Evolutionary conservation across 2,113 vertebrate genomes (phyloP).

Genomic region (Peromyscus polionotus): DNA sequence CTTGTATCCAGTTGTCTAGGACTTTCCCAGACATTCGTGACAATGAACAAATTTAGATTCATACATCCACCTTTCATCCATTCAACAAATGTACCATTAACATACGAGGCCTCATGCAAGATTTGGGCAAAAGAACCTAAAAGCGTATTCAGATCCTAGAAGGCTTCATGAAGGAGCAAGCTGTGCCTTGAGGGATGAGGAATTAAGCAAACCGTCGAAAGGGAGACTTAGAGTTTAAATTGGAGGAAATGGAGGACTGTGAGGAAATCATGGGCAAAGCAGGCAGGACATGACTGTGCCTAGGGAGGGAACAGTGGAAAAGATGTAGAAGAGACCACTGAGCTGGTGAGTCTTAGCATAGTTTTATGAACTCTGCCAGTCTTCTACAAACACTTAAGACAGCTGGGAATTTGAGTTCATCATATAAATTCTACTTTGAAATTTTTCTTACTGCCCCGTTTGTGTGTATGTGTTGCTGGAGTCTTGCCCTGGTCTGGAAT

Average conservation of each 20-base stretch:
- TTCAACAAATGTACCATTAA: conserved; percentile 3
- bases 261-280: neutral
- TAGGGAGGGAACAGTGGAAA: neutral
- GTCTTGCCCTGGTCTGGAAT: neutral
- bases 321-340: neutral
- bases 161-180: neutral
- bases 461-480: neutral
- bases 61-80: neutral
- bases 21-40: conserved; percentile 28
- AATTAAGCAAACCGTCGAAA: neutral
- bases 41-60: conserved; percentile 27
- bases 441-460: neutral
- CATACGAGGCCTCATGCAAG: neutral
- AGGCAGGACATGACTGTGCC: neutral
- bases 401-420: conserved; percentile 23
- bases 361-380: neutral
- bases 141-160: neutral
- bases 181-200: neutral
- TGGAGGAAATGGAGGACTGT: neutral
- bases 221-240: neutral
- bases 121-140: conserved; percentile 45
- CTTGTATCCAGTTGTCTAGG: neutral
- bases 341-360: neutral
- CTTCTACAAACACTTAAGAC: neutral
- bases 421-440: neutral